Evolutionary conservation across 30 jellyfish, hydroid and myxozoan species (phyloP), one percentile per base, ranked within the genome.

Genomic region (Chrysaora quinquecirrha): DNA sequence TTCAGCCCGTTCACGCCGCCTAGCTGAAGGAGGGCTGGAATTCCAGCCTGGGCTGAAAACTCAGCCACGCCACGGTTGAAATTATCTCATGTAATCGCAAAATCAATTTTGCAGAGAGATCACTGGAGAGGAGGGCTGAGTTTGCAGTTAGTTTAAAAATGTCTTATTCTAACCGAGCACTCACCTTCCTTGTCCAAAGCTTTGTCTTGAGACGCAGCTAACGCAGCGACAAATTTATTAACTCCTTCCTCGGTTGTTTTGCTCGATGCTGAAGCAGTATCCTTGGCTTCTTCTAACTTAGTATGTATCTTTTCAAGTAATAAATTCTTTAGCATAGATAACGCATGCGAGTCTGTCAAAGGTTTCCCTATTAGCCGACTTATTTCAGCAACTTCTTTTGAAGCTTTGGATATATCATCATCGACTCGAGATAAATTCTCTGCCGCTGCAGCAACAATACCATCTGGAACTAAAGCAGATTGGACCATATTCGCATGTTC

Each of bases 351-450:
- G 46, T 92, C 98, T 19, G 97, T 80, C 73, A 92, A 38, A 1
- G 98, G 97, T 70, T 87, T 86, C 0, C 98, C 97, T 2, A 92
- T 78, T 30, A 92, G 72, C 43, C 81, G 56, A 74, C 90, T 82
- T 21, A 92, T 92, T 52, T 83, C 94, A 0, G 94, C 94, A 1
- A 83, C 84, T 47, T 83, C 94, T 71, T 83, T 74, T 1, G 94
- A 83, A 12, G 94, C 94, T 43, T 71, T 83, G 18, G 84, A 71
- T 56, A 83, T 83, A 35, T 78, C 89, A 22, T 78, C 82, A 25
- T 78, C 72, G 30, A 30, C 82, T 34, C 28, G 56, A 60, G 35
- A 23, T 6, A 10, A 43, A 18, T 73, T 73, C 19, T 34, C 58
- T 1, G 34, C 82, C 25, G 61, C 27, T 0, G 46, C 18, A 25